A percentile compares a stretch with the other conserved stretches of the same genome.
Conservation (phyloP, 2,797 vertebrate genomes). For the Gambelia wislizenii region DNA sequence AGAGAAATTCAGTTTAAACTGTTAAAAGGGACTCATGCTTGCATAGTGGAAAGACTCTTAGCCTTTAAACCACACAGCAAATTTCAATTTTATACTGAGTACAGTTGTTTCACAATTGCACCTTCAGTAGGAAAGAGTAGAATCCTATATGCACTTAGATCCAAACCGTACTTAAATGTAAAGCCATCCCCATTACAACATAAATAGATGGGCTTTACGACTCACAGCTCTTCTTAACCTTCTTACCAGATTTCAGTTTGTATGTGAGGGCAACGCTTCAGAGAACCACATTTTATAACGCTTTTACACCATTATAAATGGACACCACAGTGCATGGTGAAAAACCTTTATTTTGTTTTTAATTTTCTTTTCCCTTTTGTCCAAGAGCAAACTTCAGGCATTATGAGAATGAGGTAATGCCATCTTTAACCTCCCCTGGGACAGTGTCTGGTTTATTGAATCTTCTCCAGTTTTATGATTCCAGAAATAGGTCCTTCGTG, state of each 20-base stretch:
- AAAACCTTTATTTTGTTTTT: background rate
- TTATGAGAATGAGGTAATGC: background rate
- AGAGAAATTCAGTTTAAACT: no score
- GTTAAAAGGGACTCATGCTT: no score
- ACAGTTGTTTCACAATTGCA: no score
- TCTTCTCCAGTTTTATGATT: background rate
- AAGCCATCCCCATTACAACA: background rate
- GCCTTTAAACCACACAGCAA: no score
- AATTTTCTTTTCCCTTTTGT: slow-evolving; percentile 1
- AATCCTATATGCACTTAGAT: no score
- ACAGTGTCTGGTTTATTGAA: accelerated
- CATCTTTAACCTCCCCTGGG: background rate
- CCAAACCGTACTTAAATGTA: no score
- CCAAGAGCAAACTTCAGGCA: background rate
- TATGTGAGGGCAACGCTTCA: background rate
- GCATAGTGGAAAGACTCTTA: no score
- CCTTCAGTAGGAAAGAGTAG: no score
- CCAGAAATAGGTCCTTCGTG: background rate
- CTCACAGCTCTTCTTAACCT: background rate
- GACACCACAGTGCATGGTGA: background rate
- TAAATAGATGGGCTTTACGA: background rate
- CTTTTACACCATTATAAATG: background rate
- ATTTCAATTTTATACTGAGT: no score
- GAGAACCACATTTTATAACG: background rate
- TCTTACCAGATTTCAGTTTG: background rate